Evolutionary conservation across 37 sponge, comb jelly and placozoan genomes (phyloP).

Genomic region (Oscarella lobularis): DNA sequence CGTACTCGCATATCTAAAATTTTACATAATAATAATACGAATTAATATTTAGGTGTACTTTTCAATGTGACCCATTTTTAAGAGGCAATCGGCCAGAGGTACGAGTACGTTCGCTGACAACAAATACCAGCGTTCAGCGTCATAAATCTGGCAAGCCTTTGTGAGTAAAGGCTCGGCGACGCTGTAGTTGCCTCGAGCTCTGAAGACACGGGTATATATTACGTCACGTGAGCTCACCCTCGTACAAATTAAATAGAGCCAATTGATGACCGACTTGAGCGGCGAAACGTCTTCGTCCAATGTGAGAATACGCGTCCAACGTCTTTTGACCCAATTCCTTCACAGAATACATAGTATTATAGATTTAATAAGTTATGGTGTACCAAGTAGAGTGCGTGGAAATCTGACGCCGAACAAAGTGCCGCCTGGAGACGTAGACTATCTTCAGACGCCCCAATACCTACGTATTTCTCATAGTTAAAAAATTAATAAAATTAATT

Average conservation of each 20-base stretch:
- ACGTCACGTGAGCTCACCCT: no score
- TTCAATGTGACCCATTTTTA: background rate
- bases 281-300: background rate
- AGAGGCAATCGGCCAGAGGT: background rate
- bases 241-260: no score
- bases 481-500: no score
- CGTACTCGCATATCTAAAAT: background rate
- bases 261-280: background rate
- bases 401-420: no score
- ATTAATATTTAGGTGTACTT: background rate
- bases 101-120: background rate
- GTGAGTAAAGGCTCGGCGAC: background rate
- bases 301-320: background rate
- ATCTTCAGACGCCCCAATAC: no score
- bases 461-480: no score
- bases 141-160: background rate
- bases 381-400: no score
- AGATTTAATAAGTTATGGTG: no score
- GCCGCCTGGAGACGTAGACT: no score
- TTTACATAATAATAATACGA: background rate
- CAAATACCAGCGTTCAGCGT: background rate
- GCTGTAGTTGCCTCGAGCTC: background rate
- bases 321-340: background rate
- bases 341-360: background rate
- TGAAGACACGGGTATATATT: background rate